Conservation (phyloP, 1,140 invertebrate species). For the Drosophila rufa region DNA sequence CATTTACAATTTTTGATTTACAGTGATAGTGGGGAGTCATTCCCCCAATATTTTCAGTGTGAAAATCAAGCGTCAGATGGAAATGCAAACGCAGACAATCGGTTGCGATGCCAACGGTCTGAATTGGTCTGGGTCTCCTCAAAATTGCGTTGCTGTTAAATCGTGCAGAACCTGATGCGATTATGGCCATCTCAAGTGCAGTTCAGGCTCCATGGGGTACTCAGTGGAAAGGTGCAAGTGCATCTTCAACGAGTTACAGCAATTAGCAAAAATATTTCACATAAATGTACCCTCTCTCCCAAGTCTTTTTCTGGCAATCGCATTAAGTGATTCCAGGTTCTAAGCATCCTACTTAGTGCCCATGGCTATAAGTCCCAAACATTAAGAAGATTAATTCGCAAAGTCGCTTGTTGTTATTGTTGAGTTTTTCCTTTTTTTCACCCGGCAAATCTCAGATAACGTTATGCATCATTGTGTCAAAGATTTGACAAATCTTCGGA, state of each 20-base stretch:
- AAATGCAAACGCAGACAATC: constrained; percentile 36
- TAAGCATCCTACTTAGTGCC: constrained; percentile 67
- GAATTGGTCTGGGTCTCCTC: constrained; percentile 22
- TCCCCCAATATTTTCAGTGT: constrained; percentile 7
- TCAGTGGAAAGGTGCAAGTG: constrained; percentile 15
- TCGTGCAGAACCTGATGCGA: constrained; percentile 82
- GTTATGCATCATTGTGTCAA: constrained; percentile 82
- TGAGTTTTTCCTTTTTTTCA: constrained; percentile 6
- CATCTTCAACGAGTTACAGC: constrained; percentile 37
- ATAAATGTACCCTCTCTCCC: background rate
- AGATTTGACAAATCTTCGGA: constrained; percentile 75
- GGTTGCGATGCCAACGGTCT: constrained; percentile 60
- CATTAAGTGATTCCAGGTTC: constrained; percentile 73
- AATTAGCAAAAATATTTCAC: constrained; percentile 50
- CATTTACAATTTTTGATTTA: too few relatives aligned
- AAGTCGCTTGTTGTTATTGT: constrained; percentile 66
- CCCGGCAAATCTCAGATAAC: constrained; percentile 74
- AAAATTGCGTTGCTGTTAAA: constrained; percentile 77
- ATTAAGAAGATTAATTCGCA: constrained; percentile 84
- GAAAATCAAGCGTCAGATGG: constrained; percentile 3
- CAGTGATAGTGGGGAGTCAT: too few relatives aligned
- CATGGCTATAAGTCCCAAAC: constrained; percentile 43
- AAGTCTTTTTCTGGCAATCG: constrained; percentile 49
- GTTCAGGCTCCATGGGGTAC: background rate
- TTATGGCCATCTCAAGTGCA: constrained; percentile 61